phyloP scores from a whole-genome alignment of 2,797 vertebrate species.

The Galago senegalensis region DNA sequence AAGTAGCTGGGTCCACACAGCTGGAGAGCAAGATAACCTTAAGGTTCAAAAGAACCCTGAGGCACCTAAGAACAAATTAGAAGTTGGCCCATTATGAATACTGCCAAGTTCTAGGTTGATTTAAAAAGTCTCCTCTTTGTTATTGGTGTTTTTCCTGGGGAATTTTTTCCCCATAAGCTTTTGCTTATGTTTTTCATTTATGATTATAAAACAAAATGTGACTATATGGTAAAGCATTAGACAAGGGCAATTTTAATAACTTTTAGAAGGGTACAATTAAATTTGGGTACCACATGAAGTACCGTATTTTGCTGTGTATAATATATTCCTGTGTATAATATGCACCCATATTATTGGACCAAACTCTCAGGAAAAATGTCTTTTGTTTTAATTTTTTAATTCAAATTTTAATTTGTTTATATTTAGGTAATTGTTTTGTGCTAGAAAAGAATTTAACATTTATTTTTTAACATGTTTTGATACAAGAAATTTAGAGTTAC shows the following conservation, averaged over 20 bases:
- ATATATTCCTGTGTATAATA: neutral
- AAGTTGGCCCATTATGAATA: neutral
- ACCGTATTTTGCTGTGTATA: neutral
- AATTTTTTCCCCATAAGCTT: neutral
- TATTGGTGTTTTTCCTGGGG: neutral
- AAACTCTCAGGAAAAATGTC: too few species aligned
- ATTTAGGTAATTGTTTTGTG: too few species aligned
- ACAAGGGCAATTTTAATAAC: conserved; percentile 14
- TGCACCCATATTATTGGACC: too few species aligned
- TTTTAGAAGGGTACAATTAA: conserved; percentile 10
- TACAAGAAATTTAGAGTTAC: too few species aligned
- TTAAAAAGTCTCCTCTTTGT: neutral
- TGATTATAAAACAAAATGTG: conserved; percentile 3
- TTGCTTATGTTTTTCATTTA: conserved; percentile 61
- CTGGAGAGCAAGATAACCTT: neutral
- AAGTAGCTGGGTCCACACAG: neutral
- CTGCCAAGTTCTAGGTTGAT: neutral
- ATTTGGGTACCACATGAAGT: conserved; percentile 18
- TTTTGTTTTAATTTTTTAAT: too few species aligned
- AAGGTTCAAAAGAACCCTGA: neutral
- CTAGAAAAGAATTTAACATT: too few species aligned
- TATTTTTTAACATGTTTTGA: too few species aligned
- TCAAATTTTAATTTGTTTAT: too few species aligned
- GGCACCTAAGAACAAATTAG: neutral
- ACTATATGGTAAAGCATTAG: neutral